phyloP scores from a whole-genome alignment of 2,888 invertebrate genomes.

The Gisinianus flammeolus region DNA sequence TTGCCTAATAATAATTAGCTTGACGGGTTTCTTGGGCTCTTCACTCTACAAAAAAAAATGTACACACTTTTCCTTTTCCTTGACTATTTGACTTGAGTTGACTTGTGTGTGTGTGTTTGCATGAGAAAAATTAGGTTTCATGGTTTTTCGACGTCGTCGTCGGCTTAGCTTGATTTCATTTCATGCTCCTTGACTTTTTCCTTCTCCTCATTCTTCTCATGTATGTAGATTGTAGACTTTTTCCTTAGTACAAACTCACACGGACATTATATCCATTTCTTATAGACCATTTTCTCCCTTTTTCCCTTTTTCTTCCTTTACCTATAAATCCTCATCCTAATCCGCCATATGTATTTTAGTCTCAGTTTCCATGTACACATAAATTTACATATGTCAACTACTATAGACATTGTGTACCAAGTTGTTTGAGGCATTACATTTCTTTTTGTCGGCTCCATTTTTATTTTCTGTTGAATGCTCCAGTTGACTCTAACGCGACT shows the following conservation, averaged over 20 bases:
- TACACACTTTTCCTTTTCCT: background rate
- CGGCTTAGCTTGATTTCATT: conserved; percentile 11
- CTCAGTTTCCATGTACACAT: too few species aligned
- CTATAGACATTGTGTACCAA: too few species aligned
- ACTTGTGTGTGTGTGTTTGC: background rate
- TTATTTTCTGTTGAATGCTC: conserved; percentile 17
- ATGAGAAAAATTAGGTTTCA: background rate
- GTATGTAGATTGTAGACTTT: background rate
- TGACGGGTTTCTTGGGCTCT: conserved; percentile 29
- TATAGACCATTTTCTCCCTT: too few species aligned
- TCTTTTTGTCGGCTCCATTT: conserved; percentile 36
- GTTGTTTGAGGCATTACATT: background rate
- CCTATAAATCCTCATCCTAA: too few species aligned
- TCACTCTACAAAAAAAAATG: background rate
- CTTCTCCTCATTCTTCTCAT: background rate
- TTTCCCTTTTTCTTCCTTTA: too few species aligned
- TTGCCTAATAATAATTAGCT: conserved; percentile 46
- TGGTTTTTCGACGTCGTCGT: background rate
- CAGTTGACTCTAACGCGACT: conserved; percentile 21
- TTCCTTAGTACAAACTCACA: background rate
- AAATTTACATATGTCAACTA: too few species aligned
- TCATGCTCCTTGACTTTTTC: conserved; percentile 17
- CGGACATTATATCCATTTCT: too few species aligned
- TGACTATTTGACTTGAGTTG: background rate
- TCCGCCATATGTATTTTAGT: too few species aligned